phyloP scores from a whole-genome alignment of 2,797 vertebrate genomes.

The Chrosomus eos region DNA sequence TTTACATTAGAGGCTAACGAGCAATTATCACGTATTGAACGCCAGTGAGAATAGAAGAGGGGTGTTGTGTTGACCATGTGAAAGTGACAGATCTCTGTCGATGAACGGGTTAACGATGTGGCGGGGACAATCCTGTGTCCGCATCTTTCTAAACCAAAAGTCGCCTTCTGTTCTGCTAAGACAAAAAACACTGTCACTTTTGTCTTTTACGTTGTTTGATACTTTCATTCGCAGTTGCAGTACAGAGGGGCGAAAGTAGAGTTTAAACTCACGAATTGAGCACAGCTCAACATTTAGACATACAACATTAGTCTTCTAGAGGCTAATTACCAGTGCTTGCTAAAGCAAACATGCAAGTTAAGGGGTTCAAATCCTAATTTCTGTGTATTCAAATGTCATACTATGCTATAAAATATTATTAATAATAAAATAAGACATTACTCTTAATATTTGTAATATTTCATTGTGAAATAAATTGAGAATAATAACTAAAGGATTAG shows the following conservation, averaged over 20 bases:
- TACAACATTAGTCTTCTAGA: neutral
- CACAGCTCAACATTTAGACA: neutral
- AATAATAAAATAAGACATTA: no score
- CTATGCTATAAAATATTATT: no score
- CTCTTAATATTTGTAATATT: no score
- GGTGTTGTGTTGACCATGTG: constrained; percentile 21
- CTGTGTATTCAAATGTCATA: neutral
- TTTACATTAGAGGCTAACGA: constrained; percentile 35
- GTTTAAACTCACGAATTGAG: neutral
- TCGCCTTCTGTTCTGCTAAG: constrained; percentile 2
- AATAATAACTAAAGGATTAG: no score
- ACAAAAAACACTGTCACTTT: neutral
- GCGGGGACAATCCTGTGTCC: constrained; percentile 27
- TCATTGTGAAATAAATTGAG: no score
- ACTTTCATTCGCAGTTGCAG: neutral
- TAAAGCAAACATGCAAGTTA: neutral
- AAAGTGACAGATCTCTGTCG: constrained; percentile 30
- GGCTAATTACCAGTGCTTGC: neutral
- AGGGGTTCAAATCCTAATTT: neutral
- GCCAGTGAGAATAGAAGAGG: constrained; percentile 15
- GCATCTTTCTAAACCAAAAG: constrained; percentile 33
- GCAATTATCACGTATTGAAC: constrained; percentile 37
- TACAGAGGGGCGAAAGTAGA: neutral
- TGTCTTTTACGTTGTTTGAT: neutral
- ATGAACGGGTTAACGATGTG: constrained; percentile 52